These are phyloP conservation scores for Megalonaias nervosa DNA, from an alignment of 1,140 invertebrate species.

Conservation along the genomic window DNA sequence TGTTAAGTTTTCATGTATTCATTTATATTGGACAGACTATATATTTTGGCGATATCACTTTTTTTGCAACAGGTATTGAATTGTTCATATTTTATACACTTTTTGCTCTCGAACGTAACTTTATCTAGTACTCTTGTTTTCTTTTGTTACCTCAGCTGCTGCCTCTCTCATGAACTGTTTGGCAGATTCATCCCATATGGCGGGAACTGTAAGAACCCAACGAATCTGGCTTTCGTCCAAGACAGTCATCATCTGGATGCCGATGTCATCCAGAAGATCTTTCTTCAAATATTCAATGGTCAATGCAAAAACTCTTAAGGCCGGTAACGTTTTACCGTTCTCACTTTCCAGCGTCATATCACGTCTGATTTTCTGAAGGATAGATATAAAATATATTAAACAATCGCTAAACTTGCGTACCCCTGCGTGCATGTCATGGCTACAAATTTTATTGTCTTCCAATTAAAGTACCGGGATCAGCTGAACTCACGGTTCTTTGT, in stretches of 20 bases:
- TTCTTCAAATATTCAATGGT: conserved; percentile 75
- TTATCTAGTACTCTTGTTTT: neutral
- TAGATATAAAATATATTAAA: no score
- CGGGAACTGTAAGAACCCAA: conserved; percentile 79
- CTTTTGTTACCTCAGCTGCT: conserved; percentile 73
- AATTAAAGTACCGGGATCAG: no score
- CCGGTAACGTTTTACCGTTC: conserved; percentile 74
- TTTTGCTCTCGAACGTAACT: no score
- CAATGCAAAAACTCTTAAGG: conserved; percentile 74
- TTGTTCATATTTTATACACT: no score
- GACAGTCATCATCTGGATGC: conserved; percentile 72
- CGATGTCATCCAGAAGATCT: conserved; percentile 76
- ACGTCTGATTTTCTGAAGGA: conserved; percentile 72
- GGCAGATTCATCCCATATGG: conserved; percentile 78
- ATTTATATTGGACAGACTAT: no score
- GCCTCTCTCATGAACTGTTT: conserved; percentile 79
- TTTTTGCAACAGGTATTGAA: no score
- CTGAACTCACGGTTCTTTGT: no score
- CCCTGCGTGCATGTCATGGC: no score
- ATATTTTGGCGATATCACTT: no score
- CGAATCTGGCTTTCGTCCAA: conserved; percentile 74
- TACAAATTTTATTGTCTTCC: no score
- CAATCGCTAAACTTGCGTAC: no score
- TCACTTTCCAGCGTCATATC: conserved; percentile 73
- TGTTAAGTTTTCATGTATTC: no score